Percentiles rank a stretch among this genome's conserved stretches.
phyloP scores from a whole-genome alignment of 2,888 invertebrate species.

The Eupithecia pulchellata region DNA sequence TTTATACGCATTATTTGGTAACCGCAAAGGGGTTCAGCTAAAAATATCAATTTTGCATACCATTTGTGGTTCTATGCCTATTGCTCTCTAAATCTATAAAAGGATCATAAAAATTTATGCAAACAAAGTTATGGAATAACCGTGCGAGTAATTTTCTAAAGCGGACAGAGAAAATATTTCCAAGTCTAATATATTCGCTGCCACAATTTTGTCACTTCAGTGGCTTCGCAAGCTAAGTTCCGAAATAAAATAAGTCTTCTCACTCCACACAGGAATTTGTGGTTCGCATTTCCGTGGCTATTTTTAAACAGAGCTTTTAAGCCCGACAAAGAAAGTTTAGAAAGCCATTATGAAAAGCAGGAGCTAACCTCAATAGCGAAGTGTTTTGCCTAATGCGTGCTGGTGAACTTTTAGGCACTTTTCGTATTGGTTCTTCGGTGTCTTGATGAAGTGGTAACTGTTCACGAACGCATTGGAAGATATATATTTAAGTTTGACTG shows the following conservation, averaged over 20 bases:
- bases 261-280: constrained; percentile 13
- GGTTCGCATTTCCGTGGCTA: constrained; percentile 16
- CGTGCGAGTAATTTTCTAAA: background rate
- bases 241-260: constrained; percentile 18
- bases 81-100: background rate
- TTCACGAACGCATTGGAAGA: no score
- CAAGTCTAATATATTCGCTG: background rate
- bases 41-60: background rate
- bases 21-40: background rate
- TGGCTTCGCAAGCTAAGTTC: background rate
- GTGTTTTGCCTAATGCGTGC: constrained; percentile 48
- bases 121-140: background rate
- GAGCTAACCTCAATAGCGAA: constrained; percentile 49
- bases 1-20: constrained; percentile 6
- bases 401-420: constrained; percentile 16
- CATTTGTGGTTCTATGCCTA: background rate
- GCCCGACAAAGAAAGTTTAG: constrained; percentile 48
- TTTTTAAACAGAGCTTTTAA: constrained; percentile 40
- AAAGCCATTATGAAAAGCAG: constrained; percentile 54
- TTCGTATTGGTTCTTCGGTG: constrained; percentile 4
- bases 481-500: no score
- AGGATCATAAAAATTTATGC: background rate
- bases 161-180: background rate
- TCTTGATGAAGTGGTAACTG: no score
- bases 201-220: constrained; percentile 2